phyloP scores from a whole-genome alignment of 2,888 invertebrate species.

The Thalpophila matura region DNA sequence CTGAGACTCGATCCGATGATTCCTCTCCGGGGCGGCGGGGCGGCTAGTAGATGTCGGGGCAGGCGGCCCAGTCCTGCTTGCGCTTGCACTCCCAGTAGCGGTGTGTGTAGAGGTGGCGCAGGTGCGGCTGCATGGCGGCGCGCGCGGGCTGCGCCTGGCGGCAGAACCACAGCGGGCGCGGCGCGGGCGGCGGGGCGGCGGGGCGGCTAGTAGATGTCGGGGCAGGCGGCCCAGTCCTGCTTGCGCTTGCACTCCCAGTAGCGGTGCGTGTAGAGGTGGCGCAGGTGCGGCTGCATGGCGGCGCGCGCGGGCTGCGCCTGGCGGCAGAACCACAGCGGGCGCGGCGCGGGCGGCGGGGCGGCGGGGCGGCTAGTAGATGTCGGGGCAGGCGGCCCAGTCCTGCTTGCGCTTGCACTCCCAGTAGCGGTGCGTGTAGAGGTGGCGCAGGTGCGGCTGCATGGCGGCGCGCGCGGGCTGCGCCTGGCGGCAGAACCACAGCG shows the following conservation, averaged over 20 bases:
- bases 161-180: slow-evolving; percentile 97
- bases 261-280: slow-evolving; percentile 95
- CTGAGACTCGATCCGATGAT: slow-evolving; percentile 46
- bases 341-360: slow-evolving; percentile 92
- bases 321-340: slow-evolving; percentile 97
- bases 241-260: slow-evolving; percentile 98
- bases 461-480: slow-evolving; percentile 92
- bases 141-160: slow-evolving; percentile 94
- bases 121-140: slow-evolving; percentile 83
- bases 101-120: slow-evolving; percentile 94
- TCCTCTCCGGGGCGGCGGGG: slow-evolving; percentile 31
- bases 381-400: slow-evolving; percentile 97
- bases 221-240: slow-evolving; percentile 97
- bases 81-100: slow-evolving; percentile 98
- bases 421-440: slow-evolving; percentile 96
- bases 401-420: slow-evolving; percentile 97
- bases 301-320: slow-evolving; percentile 93
- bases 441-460: slow-evolving; percentile 89
- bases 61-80: slow-evolving; percentile 96
- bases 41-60: slow-evolving; percentile 97
- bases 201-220: slow-evolving; percentile 94
- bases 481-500: slow-evolving; percentile 97
- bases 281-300: slow-evolving; percentile 84
- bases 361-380: slow-evolving; percentile 94
- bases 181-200: slow-evolving; percentile 92